Conservation (phyloP, 2,888 invertebrate species). For the Griposia aprilina region DNA sequence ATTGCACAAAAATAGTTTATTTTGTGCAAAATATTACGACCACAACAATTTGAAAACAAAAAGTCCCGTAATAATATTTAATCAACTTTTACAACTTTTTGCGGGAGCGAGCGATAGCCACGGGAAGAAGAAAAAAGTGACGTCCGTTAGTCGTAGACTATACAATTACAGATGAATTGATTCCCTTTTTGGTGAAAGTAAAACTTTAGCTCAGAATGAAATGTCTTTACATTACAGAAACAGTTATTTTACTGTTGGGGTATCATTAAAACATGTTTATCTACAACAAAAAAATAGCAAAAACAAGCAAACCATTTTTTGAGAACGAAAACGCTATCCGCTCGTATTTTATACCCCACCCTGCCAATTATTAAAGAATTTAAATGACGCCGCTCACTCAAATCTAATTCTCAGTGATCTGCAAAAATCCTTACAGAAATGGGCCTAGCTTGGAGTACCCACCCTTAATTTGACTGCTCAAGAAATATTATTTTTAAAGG, state of each 20-base stretch:
- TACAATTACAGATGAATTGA: not conserved
- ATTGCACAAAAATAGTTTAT: no score
- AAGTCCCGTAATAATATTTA: not conserved
- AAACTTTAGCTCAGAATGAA: not conserved
- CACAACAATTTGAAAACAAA: not conserved
- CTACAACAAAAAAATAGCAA: not conserved
- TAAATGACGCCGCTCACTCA: slow-evolving; percentile 75
- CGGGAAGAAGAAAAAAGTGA: not conserved
- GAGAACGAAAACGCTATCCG: slow-evolving; percentile 8
- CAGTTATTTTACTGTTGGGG: not conserved
- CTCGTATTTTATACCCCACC: not conserved
- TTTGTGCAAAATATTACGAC: not conserved
- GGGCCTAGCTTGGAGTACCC: slow-evolving; percentile 69
- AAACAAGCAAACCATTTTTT: not conserved
- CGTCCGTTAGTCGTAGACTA: no score
- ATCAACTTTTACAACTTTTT: not conserved
- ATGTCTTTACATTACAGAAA: not conserved
- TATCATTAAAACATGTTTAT: not conserved
- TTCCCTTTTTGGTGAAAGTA: not conserved
- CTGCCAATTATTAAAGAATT: slow-evolving; percentile 76
- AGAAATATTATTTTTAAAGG: slow-evolving; percentile 71
- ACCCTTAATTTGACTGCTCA: slow-evolving; percentile 72
- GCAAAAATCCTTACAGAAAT: slow-evolving; percentile 74
- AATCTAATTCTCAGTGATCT: slow-evolving; percentile 76
- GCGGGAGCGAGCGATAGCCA: not conserved